A percentile compares a stretch with the other conserved stretches of the same genome.
Conservation (phyloP, 2,797 vertebrate genomes). For the Sylvilagus floridanus region DNA sequence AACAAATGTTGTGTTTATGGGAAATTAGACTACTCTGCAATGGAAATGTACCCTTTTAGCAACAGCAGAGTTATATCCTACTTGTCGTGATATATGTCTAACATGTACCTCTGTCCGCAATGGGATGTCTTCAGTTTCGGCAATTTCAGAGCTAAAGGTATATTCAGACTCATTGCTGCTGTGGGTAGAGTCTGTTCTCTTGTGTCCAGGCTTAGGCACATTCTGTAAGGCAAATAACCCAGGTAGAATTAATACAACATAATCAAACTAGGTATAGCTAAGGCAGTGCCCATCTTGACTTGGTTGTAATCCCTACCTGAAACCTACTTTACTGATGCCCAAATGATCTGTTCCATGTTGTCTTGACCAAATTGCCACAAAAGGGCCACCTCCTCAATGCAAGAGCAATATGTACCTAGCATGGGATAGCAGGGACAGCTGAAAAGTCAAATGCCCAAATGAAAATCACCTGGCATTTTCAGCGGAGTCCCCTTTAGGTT, state of each 20-base stretch:
- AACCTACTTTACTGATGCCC: neutral
- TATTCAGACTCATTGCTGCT: conserved; percentile 99
- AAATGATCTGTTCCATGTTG: neutral
- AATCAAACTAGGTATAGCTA: conserved; percentile 50
- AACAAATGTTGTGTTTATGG: no score
- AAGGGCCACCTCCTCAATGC: neutral
- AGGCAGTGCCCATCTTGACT: neutral
- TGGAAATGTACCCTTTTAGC: conserved; percentile 10
- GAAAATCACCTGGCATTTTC: neutral
- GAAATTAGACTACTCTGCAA: neutral
- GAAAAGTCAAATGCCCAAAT: neutral
- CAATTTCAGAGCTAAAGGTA: conserved; percentile 96
- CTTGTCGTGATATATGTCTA: neutral
- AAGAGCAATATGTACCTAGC: neutral
- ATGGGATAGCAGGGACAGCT: neutral
- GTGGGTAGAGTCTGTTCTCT: conserved; percentile 97
- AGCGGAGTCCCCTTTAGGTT: neutral
- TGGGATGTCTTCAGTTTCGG: conserved; percentile 94
- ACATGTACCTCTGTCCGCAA: conserved; percentile 91
- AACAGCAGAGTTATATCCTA: neutral
- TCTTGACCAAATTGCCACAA: neutral
- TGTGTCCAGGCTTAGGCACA: conserved; percentile 96
- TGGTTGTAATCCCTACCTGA: neutral
- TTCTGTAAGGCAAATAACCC: conserved; percentile 87
- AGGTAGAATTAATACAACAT: conserved; percentile 24